These are phyloP conservation scores for Neelides sp. DNA, from an alignment of 1,140 invertebrate species.

Conservation along the genomic window DNA sequence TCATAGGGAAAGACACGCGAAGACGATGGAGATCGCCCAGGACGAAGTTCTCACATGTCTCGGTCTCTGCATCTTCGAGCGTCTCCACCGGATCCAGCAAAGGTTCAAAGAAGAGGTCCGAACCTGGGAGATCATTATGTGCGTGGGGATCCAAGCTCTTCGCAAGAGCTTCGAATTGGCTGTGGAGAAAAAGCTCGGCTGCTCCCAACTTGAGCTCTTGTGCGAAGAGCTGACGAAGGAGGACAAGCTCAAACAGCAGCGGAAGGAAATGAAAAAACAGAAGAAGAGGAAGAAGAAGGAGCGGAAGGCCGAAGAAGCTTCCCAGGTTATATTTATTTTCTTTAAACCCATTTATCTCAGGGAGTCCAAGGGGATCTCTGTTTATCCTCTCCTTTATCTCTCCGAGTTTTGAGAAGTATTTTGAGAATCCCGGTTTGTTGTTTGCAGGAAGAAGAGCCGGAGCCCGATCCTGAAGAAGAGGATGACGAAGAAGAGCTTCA, in stretches of 20 bases:
- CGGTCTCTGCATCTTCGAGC: conserved; percentile 78
- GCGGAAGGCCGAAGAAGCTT: conserved; percentile 33
- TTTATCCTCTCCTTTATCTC: not conserved
- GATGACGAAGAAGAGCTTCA: conserved; percentile 12
- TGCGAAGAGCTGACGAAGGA: conserved; percentile 69
- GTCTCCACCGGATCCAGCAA: conserved; percentile 69
- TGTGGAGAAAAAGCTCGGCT: conserved; percentile 73
- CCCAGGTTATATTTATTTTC: conserved; percentile 36
- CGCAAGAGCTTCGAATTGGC: conserved; percentile 75
- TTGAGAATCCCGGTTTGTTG: not conserved
- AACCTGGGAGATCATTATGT: conserved; percentile 78
- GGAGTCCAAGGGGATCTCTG: conserved; percentile 33
- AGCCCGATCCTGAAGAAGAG: conserved; percentile 22
- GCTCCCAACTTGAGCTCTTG: conserved; percentile 68
- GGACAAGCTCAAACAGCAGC: conserved; percentile 65
- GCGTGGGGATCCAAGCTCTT: conserved; percentile 70
- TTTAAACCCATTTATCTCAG: conserved; percentile 26
- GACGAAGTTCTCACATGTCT: conserved; percentile 87
- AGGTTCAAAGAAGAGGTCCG: conserved; percentile 76
- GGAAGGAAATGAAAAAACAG: conserved; percentile 72
- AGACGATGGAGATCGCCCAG: conserved; percentile 86
- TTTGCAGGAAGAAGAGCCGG: not conserved
- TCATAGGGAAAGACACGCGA: conserved; percentile 76
- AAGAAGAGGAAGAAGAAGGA: conserved; percentile 72
- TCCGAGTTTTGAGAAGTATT: not conserved